Evolutionary conservation across 2,888 invertebrate species (phyloP), one percentile per base, ranked within the genome.

Genomic region (Diplazon laetatorius): DNA sequence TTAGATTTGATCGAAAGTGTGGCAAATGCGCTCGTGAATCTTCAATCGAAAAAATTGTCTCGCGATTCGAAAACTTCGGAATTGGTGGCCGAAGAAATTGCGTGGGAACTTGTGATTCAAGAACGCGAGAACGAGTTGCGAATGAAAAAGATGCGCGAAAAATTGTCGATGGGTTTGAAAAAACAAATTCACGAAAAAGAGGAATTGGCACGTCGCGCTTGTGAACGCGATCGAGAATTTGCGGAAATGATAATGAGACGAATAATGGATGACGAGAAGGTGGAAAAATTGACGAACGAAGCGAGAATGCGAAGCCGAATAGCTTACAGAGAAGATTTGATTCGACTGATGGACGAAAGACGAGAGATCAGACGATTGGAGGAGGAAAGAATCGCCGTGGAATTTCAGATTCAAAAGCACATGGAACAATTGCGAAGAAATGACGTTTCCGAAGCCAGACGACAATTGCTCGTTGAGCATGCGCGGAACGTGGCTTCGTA

Each of bases 111-210:
- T 1, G 55, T 81, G 48, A 63, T 84, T 1, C 78, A 74, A 10
- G 85, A 85, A 18, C 70, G 81, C 12, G 83, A 85, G 52, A 83
- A 86, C 20, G 71, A 82, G n/a, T 44, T 75, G 10, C 52, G 80
- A 3, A 82, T 83, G 0, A 62, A 16, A 30, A 82, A 55, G 48
- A 83, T 81, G 81, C 69, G 42, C 59, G 78, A 81, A 14, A 80
- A 85, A 59, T 73, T 87, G 44, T 83, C 68, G 1, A 69, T 74
- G 2, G 81, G 74, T 66, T 81, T 89, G 37, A 76, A 82, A 39
- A 84, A 85, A 35, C 90, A 90, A 60, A 86, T 89, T 2, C 48
- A 76, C 10, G 80, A 85, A 14, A 80, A 84, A 35, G 84, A 84
- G 42, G 83, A 84, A 37, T 84, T 86, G 44, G 85, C 78, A 20